A percentile compares a stretch with the other conserved stretches of the same genome.
Conservation (phyloP, 2,888 invertebrate species). For the Pandemis corylana region DNA sequence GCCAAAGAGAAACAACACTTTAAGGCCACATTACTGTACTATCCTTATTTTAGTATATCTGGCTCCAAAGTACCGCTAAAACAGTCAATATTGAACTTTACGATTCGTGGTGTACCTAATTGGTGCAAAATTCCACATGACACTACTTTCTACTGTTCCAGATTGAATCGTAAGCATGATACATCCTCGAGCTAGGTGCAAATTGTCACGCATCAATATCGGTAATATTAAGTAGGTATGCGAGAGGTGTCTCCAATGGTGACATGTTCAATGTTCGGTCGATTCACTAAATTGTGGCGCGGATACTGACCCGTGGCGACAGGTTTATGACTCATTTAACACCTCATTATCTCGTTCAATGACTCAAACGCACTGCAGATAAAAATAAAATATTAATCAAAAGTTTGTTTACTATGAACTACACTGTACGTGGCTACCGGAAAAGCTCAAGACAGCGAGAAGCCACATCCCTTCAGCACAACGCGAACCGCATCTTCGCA, state of each 20-base stretch:
- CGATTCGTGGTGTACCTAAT: constrained; percentile 44
- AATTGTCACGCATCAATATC: constrained; percentile 42
- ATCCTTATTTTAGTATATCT: not conserved
- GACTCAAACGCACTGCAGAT: not conserved
- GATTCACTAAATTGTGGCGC: not conserved
- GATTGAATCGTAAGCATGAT: constrained; percentile 56
- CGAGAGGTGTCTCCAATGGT: not conserved
- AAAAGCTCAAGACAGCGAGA: not conserved
- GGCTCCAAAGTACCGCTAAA: constrained; percentile 42
- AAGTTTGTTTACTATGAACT: not conserved
- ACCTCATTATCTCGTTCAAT: constrained; percentile 55
- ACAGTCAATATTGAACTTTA: constrained; percentile 51
- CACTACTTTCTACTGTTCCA: constrained; percentile 66
- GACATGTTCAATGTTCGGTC: not conserved
- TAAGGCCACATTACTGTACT: not conserved
- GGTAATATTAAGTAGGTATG: not conserved
- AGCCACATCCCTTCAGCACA: not conserved
- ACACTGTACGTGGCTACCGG: not conserved
- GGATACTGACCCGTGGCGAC: constrained; percentile 9
- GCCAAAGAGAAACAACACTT: not conserved
- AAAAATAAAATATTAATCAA: not conserved
- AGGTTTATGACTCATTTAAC: constrained; percentile 49
- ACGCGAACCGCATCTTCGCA: too few relatives aligned
- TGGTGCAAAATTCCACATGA: constrained; percentile 58
- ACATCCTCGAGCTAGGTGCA: constrained; percentile 48